phyloP scores from a whole-genome alignment of 1,140 invertebrate species.

The Diorhabda carinulata region DNA sequence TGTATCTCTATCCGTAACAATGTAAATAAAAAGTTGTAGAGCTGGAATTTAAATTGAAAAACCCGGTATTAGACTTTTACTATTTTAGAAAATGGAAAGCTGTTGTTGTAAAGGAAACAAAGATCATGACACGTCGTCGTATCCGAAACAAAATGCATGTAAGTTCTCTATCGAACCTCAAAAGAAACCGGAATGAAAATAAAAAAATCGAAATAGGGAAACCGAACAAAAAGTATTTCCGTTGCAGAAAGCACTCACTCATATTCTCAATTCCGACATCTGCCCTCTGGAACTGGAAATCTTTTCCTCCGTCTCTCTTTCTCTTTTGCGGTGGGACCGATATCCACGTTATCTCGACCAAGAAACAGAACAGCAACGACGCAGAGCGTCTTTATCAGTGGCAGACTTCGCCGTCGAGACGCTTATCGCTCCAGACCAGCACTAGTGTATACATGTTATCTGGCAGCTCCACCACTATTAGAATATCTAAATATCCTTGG shows the following conservation, averaged over 20 bases:
- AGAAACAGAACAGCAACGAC: conserved; percentile 41
- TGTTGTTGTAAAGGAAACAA: too few species aligned
- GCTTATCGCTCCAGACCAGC: conserved; percentile 45
- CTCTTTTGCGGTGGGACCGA: conserved; percentile 39
- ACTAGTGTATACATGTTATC: conserved; percentile 44
- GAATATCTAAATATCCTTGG: conserved; percentile 50
- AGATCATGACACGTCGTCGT: too few species aligned
- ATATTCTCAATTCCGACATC: conserved; percentile 8
- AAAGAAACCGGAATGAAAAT: too few species aligned
- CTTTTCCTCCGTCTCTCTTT: conserved; percentile 21
- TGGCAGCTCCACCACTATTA: conserved; percentile 47
- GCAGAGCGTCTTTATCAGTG: conserved; percentile 44
- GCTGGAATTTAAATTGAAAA: too few species aligned
- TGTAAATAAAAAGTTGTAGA: too few species aligned
- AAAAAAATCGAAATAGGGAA: too few species aligned
- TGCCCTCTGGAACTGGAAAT: conserved; percentile 1
- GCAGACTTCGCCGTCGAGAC: conserved; percentile 41
- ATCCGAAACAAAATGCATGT: too few species aligned
- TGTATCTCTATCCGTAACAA: too few species aligned
- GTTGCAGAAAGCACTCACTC: neutral
- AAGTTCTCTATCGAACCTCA: too few species aligned
- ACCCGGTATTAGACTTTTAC: too few species aligned
- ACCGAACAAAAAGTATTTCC: neutral
- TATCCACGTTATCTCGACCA: conserved; percentile 37
- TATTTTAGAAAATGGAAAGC: too few species aligned